Evolutionary conservation across 2,888 invertebrate species (phyloP).

Genomic region (Adela reaumurella): DNA sequence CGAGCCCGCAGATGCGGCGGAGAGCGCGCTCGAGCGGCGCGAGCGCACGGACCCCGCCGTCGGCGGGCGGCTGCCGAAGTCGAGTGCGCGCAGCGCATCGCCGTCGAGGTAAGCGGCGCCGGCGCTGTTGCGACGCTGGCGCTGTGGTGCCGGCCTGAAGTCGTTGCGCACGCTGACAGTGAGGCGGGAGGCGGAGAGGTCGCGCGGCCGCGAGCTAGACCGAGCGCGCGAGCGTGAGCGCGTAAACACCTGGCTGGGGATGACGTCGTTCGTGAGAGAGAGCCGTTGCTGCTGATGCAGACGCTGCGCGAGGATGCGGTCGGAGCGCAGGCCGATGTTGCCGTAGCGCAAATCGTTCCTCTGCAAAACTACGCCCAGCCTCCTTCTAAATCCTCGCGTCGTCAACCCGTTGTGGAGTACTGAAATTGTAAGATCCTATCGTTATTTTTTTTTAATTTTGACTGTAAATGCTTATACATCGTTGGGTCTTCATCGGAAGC

Average conservation of each 20-base stretch:
- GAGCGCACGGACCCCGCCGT: conserved; percentile 11
- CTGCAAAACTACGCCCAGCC: neutral
- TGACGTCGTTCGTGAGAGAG: conserved; percentile 19
- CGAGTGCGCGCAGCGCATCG: conserved; percentile 34
- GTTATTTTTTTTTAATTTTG: too few relatives aligned
- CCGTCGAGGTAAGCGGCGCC: conserved; percentile 29
- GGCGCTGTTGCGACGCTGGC: neutral
- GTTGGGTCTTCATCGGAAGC: too few relatives aligned
- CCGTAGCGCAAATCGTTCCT: neutral
- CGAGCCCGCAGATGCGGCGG: conserved; percentile 18
- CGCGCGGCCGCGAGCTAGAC: conserved; percentile 20
- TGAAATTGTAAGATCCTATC: too few relatives aligned
- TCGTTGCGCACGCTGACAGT: conserved; percentile 49
- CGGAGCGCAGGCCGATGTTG: conserved; percentile 39
- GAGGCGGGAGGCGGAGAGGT: conserved; percentile 27
- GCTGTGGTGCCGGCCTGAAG: conserved; percentile 14
- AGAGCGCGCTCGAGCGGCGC: conserved; percentile 28
- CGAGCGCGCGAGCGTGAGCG: conserved; percentile 13
- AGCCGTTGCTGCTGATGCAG: conserved; percentile 29
- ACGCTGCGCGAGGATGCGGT: conserved; percentile 34
- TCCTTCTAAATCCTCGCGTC: neutral
- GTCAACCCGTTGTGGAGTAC: neutral
- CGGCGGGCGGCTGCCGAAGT: neutral
- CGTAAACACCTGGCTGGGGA: conserved; percentile 45
- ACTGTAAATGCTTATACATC: too few relatives aligned